A percentile compares a stretch with the other conserved stretches of the same genome.
Conservation (phyloP, 2,113 vertebrate species). For the Xiphias gladius region DNA sequence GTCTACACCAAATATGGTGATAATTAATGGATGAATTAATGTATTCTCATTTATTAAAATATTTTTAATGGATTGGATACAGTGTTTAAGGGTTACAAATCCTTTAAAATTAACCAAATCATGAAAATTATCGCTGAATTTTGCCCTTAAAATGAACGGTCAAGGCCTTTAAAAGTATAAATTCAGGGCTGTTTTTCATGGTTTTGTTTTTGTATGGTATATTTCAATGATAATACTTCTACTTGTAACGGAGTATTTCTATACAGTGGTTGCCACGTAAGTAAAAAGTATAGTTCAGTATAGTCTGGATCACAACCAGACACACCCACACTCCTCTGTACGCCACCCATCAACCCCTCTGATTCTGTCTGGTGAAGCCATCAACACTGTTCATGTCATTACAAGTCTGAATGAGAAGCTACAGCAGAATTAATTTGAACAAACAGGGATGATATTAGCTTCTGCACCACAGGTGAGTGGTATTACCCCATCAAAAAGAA, state of each 20-base stretch:
- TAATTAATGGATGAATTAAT: too few species aligned
- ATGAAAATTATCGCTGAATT: too few species aligned
- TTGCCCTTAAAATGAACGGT: too few species aligned
- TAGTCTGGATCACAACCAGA: background rate
- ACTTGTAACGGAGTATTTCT: background rate
- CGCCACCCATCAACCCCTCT: background rate
- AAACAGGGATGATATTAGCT: background rate
- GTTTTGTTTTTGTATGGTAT: too few species aligned
- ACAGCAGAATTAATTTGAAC: background rate
- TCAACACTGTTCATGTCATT: slow-evolving; percentile 2
- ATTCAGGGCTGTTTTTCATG: too few species aligned
- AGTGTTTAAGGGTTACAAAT: too few species aligned
- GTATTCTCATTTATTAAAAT: too few species aligned
- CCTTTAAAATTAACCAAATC: too few species aligned
- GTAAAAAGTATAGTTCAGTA: too few species aligned
- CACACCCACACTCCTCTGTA: background rate
- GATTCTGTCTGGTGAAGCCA: slow-evolving; percentile 10
- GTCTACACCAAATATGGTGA: too few species aligned
- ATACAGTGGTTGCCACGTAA: background rate
- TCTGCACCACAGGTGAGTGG: slow-evolving; percentile 28
- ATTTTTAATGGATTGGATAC: too few species aligned
- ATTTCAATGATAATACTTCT: background rate
- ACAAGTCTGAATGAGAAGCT: slow-evolving; percentile 9
- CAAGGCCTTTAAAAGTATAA: too few species aligned
- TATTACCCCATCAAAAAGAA: background rate